Evolutionary conservation across 2,888 invertebrate genomes (phyloP), one percentile per base, ranked within the genome.

Genomic region (Urechis unicinctus): DNA sequence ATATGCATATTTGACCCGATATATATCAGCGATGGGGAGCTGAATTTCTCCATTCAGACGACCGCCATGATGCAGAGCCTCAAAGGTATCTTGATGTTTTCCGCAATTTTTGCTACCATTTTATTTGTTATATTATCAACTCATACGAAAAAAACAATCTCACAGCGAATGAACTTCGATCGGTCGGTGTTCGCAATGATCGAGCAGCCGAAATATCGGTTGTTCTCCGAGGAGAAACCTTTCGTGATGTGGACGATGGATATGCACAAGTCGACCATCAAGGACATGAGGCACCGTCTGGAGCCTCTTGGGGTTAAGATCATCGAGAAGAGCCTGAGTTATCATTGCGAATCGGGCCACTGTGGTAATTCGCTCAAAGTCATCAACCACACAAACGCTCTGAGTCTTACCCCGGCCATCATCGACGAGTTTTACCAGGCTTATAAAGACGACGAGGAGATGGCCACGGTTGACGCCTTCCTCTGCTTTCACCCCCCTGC

Each of bases 391-490:
- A 5, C 46, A 21, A 59, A 59, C 24, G 53, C 45, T 2, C 21
- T 53, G 22, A 26, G 43, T 21, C 29, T 52, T 6, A 17, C 13
- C 9, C 28, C 26, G 17, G 1, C 4, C 3, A 9, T 56, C 6
- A 30, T 42, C 4, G 29, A 36, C 30, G 41, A 50, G 25, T 59
- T 50, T 42, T 36, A 52, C 41, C 28, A 42, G 6, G 28, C 56
- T 2, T 59, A 59, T 51, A 30, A 41, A 29, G 47, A 56, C 26
- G 53, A 59, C 31, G 42, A 31, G 2, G 53, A 53, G 26, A 50
- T 59, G 53, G 24, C 30, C 3, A 26, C 52, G 2, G 56, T 59
- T 9, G 59, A 59, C 36, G 53, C 53, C 9, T 53, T 59, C 22
- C 24, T 41, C 44, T 59, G 59, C 31, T 41, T 58, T 46, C 49